Evolutionary conservation across 1,140 invertebrate genomes (phyloP).

Genomic region (Calephelis nemesis): DNA sequence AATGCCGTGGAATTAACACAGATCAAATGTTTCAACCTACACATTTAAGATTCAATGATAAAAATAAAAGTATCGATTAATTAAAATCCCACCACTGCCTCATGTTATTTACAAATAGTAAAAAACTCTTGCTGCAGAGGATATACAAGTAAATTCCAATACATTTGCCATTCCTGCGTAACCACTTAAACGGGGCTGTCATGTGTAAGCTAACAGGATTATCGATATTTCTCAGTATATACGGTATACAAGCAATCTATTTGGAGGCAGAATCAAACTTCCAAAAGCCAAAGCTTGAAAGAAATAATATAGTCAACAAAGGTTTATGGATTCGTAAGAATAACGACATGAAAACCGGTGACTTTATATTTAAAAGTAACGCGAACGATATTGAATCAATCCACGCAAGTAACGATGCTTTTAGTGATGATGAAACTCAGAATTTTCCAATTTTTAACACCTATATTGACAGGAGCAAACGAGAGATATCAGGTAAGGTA

Average conservation of each 20-base stretch:
- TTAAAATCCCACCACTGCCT: conserved; percentile 25
- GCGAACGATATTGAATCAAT: conserved; percentile 49
- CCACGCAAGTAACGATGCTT: conserved; percentile 46
- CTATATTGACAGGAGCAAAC: conserved; percentile 51
- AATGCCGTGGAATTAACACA: too few relatives aligned
- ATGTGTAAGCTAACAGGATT: conserved; percentile 38
- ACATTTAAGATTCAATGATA: too few relatives aligned
- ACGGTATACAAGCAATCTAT: conserved; percentile 27
- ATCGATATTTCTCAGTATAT: conserved; percentile 37
- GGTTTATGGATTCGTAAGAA: conserved; percentile 52
- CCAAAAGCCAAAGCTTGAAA: conserved; percentile 51
- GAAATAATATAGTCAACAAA: conserved; percentile 60
- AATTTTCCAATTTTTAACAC: conserved; percentile 36
- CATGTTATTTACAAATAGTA: conserved; percentile 48
- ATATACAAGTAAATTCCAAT: conserved; percentile 38
- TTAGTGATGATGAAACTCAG: conserved; percentile 40
- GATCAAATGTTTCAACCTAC: too few relatives aligned
- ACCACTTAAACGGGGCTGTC: conserved; percentile 29
- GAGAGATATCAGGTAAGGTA: conserved; percentile 40
- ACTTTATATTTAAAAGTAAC: conserved; percentile 53
- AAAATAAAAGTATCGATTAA: conserved; percentile 21
- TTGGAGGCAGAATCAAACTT: conserved; percentile 41
- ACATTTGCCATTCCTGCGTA: conserved; percentile 27
- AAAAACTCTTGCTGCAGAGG: conserved; percentile 37
- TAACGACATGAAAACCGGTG: conserved; percentile 31